These are phyloP conservation scores for Luehdorfia chinensis DNA, from an alignment of 1,140 invertebrate genomes.

Conservation along the genomic window DNA sequence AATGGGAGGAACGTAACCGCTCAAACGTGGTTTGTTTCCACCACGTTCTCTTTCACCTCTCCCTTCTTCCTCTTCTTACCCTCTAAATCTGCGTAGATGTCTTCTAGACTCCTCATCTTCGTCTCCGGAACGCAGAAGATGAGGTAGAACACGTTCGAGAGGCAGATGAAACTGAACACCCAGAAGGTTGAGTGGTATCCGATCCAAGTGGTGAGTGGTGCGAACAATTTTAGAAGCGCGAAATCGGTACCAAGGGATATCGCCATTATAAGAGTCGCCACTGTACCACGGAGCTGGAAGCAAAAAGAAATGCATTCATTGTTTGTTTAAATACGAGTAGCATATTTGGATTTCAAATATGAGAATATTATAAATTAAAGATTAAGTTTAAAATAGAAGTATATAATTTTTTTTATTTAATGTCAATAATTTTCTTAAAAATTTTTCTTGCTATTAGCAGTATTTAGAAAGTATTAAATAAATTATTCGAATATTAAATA, in stretches of 20 bases:
- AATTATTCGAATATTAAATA: too few relatives aligned
- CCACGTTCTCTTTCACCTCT: constrained; percentile 25
- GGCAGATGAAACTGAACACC: constrained; percentile 81
- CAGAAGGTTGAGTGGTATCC: constrained; percentile 82
- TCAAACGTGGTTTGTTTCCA: constrained; percentile 49
- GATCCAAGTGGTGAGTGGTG: constrained; percentile 74
- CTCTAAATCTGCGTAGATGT: constrained; percentile 77
- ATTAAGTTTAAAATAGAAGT: too few relatives aligned
- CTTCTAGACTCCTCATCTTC: constrained; percentile 84
- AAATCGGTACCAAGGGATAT: constrained; percentile 66
- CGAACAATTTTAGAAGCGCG: constrained; percentile 58
- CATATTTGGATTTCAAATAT: too few relatives aligned
- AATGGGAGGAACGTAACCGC: too few relatives aligned
- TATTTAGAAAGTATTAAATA: too few relatives aligned
- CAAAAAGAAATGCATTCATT: not conserved
- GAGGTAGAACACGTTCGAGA: constrained; percentile 80
- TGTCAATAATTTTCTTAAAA: too few relatives aligned
- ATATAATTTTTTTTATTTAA: too few relatives aligned
- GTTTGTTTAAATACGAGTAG: not conserved
- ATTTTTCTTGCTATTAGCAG: too few relatives aligned
- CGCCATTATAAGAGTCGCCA: constrained; percentile 64
- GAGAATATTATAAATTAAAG: too few relatives aligned
- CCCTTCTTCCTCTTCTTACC: constrained; percentile 43
- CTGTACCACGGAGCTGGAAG: constrained; percentile 59
- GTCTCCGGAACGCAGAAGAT: constrained; percentile 85